These are phyloP conservation scores for Camponotus pennsylvanicus DNA, from an alignment of 1,140 invertebrate genomes.

Conservation along the genomic window DNA sequence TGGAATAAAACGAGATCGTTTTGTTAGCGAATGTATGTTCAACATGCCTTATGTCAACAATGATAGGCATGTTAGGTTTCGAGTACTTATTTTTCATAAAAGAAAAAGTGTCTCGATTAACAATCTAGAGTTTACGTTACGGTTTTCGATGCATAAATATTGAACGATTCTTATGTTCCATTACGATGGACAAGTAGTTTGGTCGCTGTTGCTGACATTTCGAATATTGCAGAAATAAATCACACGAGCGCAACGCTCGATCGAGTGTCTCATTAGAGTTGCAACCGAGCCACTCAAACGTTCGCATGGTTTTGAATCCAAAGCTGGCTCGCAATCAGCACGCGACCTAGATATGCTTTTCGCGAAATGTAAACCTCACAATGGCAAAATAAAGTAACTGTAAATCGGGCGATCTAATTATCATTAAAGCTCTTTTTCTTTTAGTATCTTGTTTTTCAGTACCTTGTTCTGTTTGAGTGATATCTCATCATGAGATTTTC, in stretches of 20 bases:
- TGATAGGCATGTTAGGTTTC: neutral
- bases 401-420: conserved; percentile 19
- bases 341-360: conserved; percentile 29
- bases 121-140: neutral
- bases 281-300: conserved; percentile 13
- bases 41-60: neutral
- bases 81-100: conserved; percentile 17
- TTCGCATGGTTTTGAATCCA: conserved; percentile 9
- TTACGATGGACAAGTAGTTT: conserved; percentile 12
- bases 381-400: conserved; percentile 23
- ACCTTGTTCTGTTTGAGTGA: neutral
- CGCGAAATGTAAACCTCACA: conserved; percentile 8
- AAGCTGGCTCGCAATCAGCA: neutral
- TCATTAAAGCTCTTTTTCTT: neutral
- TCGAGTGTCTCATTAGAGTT: conserved; percentile 56
- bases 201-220: conserved; percentile 22
- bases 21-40: neutral
- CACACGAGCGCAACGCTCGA: neutral
- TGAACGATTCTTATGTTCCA: neutral
- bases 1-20: conserved; percentile 8
- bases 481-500: neutral
- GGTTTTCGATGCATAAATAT: neutral
- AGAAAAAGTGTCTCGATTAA: conserved; percentile 18
- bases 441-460: neutral
- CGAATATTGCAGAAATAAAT: conserved; percentile 58